Conservation (phyloP, 2,888 invertebrate genomes). For the Abrostola triplasia region DNA sequence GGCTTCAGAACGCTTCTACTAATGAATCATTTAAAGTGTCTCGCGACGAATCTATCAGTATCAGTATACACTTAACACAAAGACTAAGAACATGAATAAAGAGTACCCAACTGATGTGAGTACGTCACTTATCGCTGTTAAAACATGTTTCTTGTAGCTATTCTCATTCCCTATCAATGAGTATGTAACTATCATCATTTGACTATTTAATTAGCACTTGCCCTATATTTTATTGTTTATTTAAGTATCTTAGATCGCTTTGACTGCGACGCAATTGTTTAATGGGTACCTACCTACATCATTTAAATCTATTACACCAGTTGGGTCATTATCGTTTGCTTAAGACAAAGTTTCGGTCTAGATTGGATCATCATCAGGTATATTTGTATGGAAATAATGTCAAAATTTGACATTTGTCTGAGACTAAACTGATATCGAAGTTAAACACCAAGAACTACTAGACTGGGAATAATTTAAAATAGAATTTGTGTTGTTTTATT, state of each 20-base stretch:
- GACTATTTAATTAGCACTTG: constrained; percentile 54
- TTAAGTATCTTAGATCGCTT: constrained; percentile 32
- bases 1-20: no score
- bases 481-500: background rate
- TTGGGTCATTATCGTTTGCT: no score
- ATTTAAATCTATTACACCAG: background rate
- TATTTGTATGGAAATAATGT: background rate
- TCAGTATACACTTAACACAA: background rate
- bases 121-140: constrained; percentile 16
- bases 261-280: constrained; percentile 8
- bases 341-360: no score
- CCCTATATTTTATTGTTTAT: constrained; percentile 47
- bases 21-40: no score
- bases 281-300: constrained; percentile 1
- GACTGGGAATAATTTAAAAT: background rate
- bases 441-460: no score
- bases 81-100: background rate
- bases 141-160: constrained; percentile 33
- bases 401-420: constrained; percentile 10
- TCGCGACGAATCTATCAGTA: background rate
- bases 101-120: background rate
- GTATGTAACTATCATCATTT: constrained; percentile 45
- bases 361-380: no score
- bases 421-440: no score
- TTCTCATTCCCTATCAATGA: constrained; percentile 51